Percentiles rank a stretch among this genome's conserved stretches.
These are phyloP conservation scores for Acutogordius australiensis DNA, from an alignment of 2,888 invertebrate genomes.

Conservation along the genomic window DNA sequence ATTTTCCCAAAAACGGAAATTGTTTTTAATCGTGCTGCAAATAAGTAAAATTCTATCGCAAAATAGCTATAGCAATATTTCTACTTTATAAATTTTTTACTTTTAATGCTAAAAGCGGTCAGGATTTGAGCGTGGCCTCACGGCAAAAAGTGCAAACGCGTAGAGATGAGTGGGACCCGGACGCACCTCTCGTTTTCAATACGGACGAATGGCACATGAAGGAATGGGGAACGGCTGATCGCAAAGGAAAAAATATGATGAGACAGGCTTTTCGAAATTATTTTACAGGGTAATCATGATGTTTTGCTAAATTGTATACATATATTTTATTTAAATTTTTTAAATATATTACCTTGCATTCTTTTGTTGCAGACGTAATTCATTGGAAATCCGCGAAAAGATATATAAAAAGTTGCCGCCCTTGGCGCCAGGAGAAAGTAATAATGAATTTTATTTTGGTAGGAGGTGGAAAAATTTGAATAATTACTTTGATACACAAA, in stretches of 20 bases:
- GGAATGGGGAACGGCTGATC: constrained; percentile 1
- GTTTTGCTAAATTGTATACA: background rate
- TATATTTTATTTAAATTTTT: background rate
- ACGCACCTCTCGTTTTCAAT: background rate
- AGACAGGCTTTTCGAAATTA: constrained; percentile 4
- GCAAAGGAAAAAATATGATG: constrained; percentile 2
- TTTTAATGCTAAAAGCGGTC: no score
- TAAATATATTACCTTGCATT: background rate
- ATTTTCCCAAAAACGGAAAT: no score
- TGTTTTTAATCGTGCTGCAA: no score
- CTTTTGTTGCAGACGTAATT: background rate
- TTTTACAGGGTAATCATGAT: background rate
- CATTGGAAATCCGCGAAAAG: background rate
- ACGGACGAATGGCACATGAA: constrained; percentile 10
- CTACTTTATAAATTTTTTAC: no score
- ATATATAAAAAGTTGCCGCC: constrained; percentile 4
- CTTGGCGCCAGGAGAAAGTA: background rate
- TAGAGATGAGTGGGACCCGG: constrained; percentile 1
- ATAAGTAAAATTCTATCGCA: no score
- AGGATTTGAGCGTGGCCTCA: no score
- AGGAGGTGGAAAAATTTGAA: no score
- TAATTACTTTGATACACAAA: no score
- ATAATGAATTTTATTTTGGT: no score
- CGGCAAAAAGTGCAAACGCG: background rate
- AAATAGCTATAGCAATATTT: no score